Evolutionary conservation across 2,797 vertebrate genomes (phyloP).

Genomic region (Decapterus maruadsi): DNA sequence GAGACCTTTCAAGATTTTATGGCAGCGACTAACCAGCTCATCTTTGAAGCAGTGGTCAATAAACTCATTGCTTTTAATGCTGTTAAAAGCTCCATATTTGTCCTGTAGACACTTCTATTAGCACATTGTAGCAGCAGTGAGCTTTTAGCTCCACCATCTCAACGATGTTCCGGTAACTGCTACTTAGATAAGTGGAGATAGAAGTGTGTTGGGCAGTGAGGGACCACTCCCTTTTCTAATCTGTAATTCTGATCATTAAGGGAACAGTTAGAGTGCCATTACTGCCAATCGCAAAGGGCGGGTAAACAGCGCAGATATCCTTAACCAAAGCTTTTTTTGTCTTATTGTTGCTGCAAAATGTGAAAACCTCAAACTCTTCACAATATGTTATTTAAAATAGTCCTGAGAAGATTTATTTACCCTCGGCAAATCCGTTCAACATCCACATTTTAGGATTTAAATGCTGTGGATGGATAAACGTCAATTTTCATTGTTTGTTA

Average conservation of each 20-base stretch:
- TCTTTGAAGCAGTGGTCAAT: conserved; percentile 52
- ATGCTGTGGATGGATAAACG: neutral
- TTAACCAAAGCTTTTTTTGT: conserved; percentile 6
- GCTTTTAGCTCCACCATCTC: conserved; percentile 48
- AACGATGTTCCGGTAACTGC: conserved; percentile 54
- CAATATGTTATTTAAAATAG: conserved; percentile 31
- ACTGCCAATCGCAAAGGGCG: conserved; percentile 31
- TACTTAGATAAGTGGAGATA: conserved; percentile 45
- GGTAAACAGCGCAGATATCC: conserved; percentile 17
- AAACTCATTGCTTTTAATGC: conserved; percentile 45
- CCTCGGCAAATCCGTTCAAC: conserved; percentile 37
- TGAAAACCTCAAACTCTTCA: conserved; percentile 43
- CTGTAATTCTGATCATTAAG: conserved; percentile 8
- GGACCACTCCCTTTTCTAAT: conserved; percentile 22
- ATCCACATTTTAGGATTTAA: conserved; percentile 24
- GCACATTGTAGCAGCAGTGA: conserved; percentile 30
- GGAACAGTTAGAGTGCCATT: conserved; percentile 19
- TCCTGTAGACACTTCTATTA: conserved; percentile 25
- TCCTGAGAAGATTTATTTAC: conserved; percentile 70
- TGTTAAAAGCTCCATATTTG: conserved; percentile 56
- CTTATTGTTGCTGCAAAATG: conserved; percentile 33
- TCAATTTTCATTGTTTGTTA: conserved; percentile 7
- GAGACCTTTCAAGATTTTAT: conserved; percentile 62
- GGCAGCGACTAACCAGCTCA: conserved; percentile 60
- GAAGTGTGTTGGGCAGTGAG: conserved; percentile 17